Evolutionary conservation across 2,797 vertebrate genomes (phyloP), one percentile per base, ranked within the genome.

Genomic region (Sebastolobus alascanus): DNA sequence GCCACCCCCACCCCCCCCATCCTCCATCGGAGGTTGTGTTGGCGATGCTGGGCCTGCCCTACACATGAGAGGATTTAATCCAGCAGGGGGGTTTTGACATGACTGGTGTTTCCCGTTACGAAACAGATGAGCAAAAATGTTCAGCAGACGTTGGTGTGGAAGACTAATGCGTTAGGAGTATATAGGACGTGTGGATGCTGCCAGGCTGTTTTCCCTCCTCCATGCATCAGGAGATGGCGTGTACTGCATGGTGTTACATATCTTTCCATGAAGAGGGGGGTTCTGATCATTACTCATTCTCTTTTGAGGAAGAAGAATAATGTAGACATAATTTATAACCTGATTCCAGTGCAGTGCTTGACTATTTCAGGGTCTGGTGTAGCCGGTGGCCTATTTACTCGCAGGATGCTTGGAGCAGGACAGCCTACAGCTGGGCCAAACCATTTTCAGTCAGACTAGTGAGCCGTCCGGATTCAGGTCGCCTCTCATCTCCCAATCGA

Each of bases 71-170:
- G 82, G 89, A 79, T 91, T 90, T 85, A 92, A 91, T 92, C 86
- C 90, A 88, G 80, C 79, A 54, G 69, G 38, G 4, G 25, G 80
- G 18, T 3, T 25, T 84, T 83, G 43, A 84, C 85, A 77, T 85
- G 87, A 92, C 84, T 90, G 77, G 84, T 89, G 89, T 85, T 85
- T 85, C 84, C 82, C 77, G 86, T 94, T 92, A 94, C 60, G 88
- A 95, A 95, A 95, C 89, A 82, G 81, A 86, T 87, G 90, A 89
- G 89, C 84, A 76, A 84, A 22, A 88, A 89, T 85, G 88, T 38
- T 93, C 88, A 91, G 84, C 82, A 86, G 79, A 79, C 70, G 59
- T 55, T 5, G 65, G 67, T 82, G 80, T 65, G 55, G 55, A 13
- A 38, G 79, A 59, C 76, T 75, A 46, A 78, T 79, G 86, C 75